These are phyloP conservation scores for Hyperopisus bebe DNA, from an alignment of 2,113 vertebrate genomes.

Conservation along the genomic window DNA sequence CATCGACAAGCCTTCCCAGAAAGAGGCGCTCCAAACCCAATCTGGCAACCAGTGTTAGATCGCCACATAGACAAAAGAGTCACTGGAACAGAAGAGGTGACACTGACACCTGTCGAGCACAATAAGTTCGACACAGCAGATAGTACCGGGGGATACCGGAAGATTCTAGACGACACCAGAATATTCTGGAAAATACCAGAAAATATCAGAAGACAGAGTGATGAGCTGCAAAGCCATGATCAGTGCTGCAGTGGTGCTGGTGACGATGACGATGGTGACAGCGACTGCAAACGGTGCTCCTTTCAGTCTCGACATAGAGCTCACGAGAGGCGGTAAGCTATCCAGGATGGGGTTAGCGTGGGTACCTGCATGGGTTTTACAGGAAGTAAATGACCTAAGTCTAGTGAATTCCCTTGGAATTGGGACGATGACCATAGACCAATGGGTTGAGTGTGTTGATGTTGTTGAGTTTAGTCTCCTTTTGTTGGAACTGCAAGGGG, in stretches of 20 bases:
- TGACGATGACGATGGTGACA: conserved; percentile 12
- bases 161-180: background rate
- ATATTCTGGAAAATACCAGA: background rate
- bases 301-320: background rate
- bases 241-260: background rate
- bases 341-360: background rate
- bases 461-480: background rate
- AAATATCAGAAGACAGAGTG: conserved; percentile 1
- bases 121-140: background rate
- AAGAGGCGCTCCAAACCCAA: conserved; percentile 54
- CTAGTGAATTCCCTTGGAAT: background rate
- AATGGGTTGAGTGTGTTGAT: background rate
- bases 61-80: background rate
- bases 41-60: conserved; percentile 9
- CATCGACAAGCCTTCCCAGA: conserved; percentile 62
- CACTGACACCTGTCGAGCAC: background rate
- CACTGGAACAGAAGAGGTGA: background rate
- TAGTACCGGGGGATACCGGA: background rate
- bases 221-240: conserved; percentile 22
- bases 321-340: conserved; percentile 28
- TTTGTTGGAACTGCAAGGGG: background rate
- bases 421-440: background rate
- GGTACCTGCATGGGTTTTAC: background rate
- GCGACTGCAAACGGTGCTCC: conserved; percentile 27
- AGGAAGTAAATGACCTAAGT: background rate